Conservation (phyloP, 2,113 vertebrate genomes). For the Cephalopterus ornatus region DNA sequence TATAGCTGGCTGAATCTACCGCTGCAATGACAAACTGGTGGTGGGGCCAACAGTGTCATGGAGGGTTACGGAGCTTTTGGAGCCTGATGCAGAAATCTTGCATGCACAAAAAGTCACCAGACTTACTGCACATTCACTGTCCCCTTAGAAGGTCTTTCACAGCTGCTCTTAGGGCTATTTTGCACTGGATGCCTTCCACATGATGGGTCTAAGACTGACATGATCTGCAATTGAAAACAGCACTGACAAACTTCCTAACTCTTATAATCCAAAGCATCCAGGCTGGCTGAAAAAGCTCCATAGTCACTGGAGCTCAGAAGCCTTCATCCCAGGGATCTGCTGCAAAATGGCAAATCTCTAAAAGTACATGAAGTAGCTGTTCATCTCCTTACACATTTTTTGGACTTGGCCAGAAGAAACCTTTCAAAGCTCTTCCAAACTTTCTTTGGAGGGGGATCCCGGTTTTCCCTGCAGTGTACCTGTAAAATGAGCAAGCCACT, state of each 20-base stretch:
- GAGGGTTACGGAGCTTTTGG: background rate
- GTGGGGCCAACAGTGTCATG: background rate
- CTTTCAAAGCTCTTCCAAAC: background rate
- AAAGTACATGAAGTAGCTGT: background rate
- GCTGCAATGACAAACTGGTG: background rate
- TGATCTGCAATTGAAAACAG: background rate
- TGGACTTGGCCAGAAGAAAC: background rate
- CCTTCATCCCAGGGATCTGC: background rate
- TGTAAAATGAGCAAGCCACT: background rate
- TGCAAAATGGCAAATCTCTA: background rate
- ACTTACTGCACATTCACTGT: background rate
- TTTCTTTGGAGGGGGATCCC: background rate
- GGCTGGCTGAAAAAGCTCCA: background rate
- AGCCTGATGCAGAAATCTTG: background rate
- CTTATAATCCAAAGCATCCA: background rate
- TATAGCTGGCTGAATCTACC: background rate
- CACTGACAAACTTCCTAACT: background rate
- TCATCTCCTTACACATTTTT: background rate
- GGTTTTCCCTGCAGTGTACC: background rate
- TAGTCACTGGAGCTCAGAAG: background rate
- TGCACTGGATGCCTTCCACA: accelerated
- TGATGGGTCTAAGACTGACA: background rate
- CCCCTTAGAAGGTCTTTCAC: background rate
- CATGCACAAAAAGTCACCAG: background rate
- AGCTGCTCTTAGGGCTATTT: background rate